Base-by-base conservation (phyloP, 2,113 vertebrate species). In the Spea multiplicata region DNA sequence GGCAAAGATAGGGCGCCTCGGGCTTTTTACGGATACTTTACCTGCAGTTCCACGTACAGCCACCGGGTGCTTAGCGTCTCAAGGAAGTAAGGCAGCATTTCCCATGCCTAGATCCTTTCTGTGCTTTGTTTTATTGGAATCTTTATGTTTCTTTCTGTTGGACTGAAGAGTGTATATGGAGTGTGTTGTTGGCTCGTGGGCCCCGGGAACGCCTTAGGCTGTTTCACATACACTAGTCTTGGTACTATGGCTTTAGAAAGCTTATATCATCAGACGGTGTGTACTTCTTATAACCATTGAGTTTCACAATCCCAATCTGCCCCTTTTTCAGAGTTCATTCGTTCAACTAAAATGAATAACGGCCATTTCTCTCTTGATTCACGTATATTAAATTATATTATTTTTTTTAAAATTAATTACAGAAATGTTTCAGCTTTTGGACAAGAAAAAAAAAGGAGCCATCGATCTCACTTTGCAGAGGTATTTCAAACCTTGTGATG, bases 371-470 rank as follows among this genome's bases (percentile, higher is more conserved):
- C 6, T 30, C 5, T 4, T 65, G 7, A 65, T 65, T 8, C 30
- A 65, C 17, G 7, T 8, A 14, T 47, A 6, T 46, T 47, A 12
- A 13, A 13, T 3, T 59, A 1, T 13, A 4, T 76, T 30, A 49
- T 44, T 1, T 6, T 2, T 44, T 52, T 64, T 62, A 82, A 84
- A 59, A n/a, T n/a, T 3, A 8, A 14, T 85, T 85, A 81, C 79
- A 93, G 90, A 89, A 84, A 46, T 85, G 8, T 92, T 92, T 78
- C 30, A 14, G 5, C 83, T 88, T 6, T 71, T 92, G 83, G 88
- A 92, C 82, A 87, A 89, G 86, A 83, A 89, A 16, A 85, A 82
- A 65, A 76, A 9, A 10, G 89, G 89, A 81, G 49, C 45, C 3
- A 13, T 92, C 53, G 87, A 84, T 16, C 84, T 93, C 4, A 88